A percentile compares a stretch with the other conserved stretches of the same genome.
Conservation (phyloP, 2,797 vertebrate species). For the Siniperca obscura region DNA sequence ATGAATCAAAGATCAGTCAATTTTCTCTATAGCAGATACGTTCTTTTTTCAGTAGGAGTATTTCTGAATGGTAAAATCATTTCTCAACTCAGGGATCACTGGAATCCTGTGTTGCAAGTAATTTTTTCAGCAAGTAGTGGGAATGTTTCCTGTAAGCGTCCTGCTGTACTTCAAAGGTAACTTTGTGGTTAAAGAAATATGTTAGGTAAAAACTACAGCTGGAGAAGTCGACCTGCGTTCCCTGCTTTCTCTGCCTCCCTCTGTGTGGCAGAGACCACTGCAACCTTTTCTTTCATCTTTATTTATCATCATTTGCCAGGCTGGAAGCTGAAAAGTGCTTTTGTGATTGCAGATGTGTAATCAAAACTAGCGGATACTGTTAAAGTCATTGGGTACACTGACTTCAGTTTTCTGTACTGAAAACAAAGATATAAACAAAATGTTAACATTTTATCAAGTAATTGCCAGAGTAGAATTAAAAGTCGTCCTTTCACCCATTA, state of each 20-base stretch:
- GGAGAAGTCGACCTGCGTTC: constrained; percentile 52
- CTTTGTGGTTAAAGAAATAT: constrained; percentile 59
- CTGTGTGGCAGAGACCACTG: constrained; percentile 46
- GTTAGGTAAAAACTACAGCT: constrained; percentile 59
- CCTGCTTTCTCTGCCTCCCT: constrained; percentile 33
- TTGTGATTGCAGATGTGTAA: constrained; percentile 16
- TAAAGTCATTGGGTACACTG: background rate
- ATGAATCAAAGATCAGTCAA: constrained; percentile 14
- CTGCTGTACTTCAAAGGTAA: constrained; percentile 61
- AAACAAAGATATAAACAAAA: background rate
- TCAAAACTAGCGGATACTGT: constrained; percentile 13
- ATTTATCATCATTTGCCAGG: constrained; percentile 40
- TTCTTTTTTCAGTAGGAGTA: constrained; percentile 12
- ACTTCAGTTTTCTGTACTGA: background rate
- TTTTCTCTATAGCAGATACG: background rate
- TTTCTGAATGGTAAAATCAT: constrained; percentile 29
- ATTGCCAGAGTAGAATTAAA: background rate
- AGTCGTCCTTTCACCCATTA: background rate
- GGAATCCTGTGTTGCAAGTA: background rate
- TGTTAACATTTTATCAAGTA: background rate
- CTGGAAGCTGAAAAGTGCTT: constrained; percentile 10
- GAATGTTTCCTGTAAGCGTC: constrained; percentile 43
- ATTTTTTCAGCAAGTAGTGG: constrained; percentile 32
- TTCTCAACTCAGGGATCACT: constrained; percentile 23
- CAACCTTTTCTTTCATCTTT: constrained; percentile 43